These are phyloP conservation scores for Dryoscopus gambensis DNA, from an alignment of 2,113 vertebrate species.

Conservation along the genomic window DNA sequence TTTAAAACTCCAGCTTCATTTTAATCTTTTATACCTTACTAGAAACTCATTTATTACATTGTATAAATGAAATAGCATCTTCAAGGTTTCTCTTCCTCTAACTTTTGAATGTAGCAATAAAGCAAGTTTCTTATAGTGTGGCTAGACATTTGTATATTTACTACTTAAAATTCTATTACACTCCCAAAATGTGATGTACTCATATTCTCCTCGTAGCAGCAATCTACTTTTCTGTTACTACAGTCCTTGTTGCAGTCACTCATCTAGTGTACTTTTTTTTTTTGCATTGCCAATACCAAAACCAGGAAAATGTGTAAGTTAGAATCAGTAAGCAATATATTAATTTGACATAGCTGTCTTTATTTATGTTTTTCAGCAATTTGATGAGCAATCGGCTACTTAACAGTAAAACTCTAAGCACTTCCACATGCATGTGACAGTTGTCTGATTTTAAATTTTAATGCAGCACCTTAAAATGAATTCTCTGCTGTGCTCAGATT, in stretches of 20 bases:
- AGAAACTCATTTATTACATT: background rate
- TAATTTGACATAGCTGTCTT: background rate
- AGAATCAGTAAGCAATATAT: background rate
- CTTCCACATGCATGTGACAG: background rate
- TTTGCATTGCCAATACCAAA: background rate
- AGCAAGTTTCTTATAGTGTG: background rate
- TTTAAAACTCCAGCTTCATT: background rate
- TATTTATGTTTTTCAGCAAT: background rate
- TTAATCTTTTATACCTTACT: background rate
- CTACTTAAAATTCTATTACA: background rate
- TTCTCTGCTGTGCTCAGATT: background rate
- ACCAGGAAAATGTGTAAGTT: background rate
- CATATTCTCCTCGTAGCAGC: background rate
- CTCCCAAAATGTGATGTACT: background rate
- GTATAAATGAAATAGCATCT: background rate
- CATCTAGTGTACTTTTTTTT: background rate
- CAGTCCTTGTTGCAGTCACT: background rate
- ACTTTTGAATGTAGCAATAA: slow-evolving; percentile 3
- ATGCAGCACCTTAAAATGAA: background rate
- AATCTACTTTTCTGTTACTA: background rate
- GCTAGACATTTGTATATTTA: background rate
- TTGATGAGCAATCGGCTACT: background rate
- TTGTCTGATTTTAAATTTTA: background rate
- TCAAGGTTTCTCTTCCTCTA: background rate
- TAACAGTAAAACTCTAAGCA: background rate